Evolutionary conservation across 2,113 vertebrate species (phyloP).

Genomic region (Brachyistius frenatus): DNA sequence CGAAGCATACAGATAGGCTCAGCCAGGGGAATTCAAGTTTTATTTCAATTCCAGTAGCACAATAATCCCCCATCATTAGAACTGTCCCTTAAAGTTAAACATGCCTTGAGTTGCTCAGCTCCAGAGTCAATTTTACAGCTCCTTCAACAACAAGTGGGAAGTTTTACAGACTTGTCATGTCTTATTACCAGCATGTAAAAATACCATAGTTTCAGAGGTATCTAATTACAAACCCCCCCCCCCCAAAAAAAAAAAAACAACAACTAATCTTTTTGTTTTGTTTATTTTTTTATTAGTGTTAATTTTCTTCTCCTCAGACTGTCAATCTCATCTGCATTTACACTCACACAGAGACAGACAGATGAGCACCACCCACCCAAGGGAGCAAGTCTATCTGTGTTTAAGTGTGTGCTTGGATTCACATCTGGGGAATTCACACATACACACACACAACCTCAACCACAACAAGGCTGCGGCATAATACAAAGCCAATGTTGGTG

Average conservation of each 20-base stretch:
- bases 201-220: constrained; percentile 65
- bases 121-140: constrained; percentile 70
- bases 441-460: background rate
- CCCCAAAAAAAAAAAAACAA: background rate
- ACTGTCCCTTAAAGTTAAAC: constrained; percentile 88
- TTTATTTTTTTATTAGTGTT: constrained; percentile 70
- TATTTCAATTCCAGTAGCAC: constrained; percentile 86
- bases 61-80: constrained; percentile 89
- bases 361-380: constrained; percentile 20
- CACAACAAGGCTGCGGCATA: constrained; percentile 23
- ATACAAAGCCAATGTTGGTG: constrained; percentile 52
- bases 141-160: constrained; percentile 78
- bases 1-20: constrained; percentile 87
- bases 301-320: constrained; percentile 56
- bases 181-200: constrained; percentile 63
- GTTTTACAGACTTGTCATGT: constrained; percentile 81
- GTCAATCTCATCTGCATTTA: constrained; percentile 66
- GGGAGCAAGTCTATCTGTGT: constrained; percentile 39
- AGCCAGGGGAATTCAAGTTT: constrained; percentile 87
- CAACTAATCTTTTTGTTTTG: constrained; percentile 29
- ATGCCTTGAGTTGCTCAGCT: constrained; percentile 80
- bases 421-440: constrained; percentile 61
- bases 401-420: constrained; percentile 53
- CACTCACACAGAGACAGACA: background rate
- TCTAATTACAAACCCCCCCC: constrained; percentile 25